Evolutionary conservation across 2,797 vertebrate genomes (phyloP).

Genomic region (Sebastes minor): DNA sequence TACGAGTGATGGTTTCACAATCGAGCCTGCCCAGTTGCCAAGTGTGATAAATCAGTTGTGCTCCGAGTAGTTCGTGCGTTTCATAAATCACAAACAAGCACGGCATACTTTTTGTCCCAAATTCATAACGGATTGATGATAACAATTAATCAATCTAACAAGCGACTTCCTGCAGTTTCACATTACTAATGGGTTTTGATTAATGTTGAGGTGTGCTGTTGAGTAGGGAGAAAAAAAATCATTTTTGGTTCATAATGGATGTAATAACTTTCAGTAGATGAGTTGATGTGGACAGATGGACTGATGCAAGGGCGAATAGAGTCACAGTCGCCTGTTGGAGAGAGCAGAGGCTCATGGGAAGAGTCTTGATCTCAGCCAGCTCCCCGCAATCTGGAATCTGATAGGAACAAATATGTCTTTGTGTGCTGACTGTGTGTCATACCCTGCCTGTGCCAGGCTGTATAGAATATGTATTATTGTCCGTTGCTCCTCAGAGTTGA

Average conservation of each 20-base stretch:
- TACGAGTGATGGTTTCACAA: not conserved
- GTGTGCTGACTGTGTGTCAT: slow-evolving; percentile 45
- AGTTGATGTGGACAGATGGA: slow-evolving; percentile 30
- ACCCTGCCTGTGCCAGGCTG: slow-evolving; percentile 3
- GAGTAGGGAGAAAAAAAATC: not conserved
- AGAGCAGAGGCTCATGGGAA: slow-evolving; percentile 59
- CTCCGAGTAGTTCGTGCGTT: not conserved
- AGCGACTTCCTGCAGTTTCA: not conserved
- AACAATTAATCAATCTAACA: slow-evolving; percentile 11
- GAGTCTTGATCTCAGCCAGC: slow-evolving; percentile 9
- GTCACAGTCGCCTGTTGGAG: not conserved
- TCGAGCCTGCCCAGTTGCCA: slow-evolving; percentile 1
- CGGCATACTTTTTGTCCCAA: not conserved
- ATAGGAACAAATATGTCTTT: slow-evolving; percentile 65
- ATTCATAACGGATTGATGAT: slow-evolving; percentile 16
- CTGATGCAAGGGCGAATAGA: slow-evolving; percentile 4
- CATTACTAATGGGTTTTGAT: not conserved
- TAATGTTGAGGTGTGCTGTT: not conserved
- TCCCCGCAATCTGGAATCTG: slow-evolving; percentile 48
- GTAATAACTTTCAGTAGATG: slow-evolving; percentile 6
- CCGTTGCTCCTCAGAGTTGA: not conserved
- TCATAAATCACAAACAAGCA: slow-evolving; percentile 7
- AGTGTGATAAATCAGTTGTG: slow-evolving; percentile 15
- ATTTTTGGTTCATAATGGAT: not conserved
- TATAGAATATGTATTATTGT: not conserved